Conservation (phyloP, 2,113 vertebrate genomes). For the Myotis lucifugus region DNA sequence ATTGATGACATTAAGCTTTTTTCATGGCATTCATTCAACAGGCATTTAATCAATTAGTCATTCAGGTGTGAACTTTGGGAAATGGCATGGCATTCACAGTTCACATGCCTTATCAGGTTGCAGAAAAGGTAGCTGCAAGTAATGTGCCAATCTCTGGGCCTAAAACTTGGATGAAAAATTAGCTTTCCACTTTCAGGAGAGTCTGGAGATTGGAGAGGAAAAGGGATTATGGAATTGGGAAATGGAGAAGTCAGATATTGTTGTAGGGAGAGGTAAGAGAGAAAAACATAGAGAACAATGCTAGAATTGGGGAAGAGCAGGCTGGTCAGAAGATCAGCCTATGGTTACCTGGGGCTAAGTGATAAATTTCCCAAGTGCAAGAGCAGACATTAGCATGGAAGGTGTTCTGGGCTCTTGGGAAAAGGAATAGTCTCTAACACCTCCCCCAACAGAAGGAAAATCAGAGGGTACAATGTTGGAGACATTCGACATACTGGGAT, state of each 20-base stretch:
- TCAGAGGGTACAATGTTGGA: background rate
- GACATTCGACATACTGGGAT: background rate
- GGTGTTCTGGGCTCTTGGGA: background rate
- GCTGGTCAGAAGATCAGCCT: background rate
- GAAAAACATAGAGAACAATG: background rate
- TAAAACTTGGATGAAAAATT: background rate
- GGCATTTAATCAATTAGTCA: slow-evolving; percentile 4
- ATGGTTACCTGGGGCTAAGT: background rate
- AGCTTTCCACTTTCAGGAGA: background rate
- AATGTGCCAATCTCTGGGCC: background rate
- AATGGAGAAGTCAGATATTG: background rate
- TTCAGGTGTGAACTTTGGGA: background rate
- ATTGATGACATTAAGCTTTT: background rate
- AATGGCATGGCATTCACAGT: background rate
- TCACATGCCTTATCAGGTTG: background rate
- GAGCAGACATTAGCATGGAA: background rate
- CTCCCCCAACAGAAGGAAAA: background rate
- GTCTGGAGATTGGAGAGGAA: background rate
- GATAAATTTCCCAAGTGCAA: background rate
- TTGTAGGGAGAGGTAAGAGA: background rate
- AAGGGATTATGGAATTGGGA: background rate
- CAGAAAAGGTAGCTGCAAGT: background rate
- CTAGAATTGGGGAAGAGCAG: background rate
- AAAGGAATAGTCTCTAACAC: background rate
- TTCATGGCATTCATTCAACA: background rate